A percentile compares a stretch with the other conserved stretches of the same genome.
Evolutionary conservation across 2,113 vertebrate genomes (phyloP).

Genomic region (Indicator maculatus): DNA sequence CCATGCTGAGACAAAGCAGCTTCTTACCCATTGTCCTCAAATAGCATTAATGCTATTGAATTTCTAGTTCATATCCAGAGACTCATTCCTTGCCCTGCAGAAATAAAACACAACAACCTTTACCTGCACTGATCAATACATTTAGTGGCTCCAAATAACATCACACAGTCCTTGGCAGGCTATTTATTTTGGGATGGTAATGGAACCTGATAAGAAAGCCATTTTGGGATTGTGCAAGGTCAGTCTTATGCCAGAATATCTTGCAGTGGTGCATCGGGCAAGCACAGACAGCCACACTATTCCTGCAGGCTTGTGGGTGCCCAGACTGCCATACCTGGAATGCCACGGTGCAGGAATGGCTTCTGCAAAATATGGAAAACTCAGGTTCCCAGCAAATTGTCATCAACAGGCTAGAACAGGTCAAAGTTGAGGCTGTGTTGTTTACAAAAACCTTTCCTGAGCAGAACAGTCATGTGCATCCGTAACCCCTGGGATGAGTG

Average conservation of each 20-base stretch:
- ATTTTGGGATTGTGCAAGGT: slow-evolving; percentile 4
- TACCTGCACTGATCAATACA: background rate
- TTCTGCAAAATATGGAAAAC: background rate
- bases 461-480: background rate
- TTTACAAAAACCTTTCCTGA: background rate
- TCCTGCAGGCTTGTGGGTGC: background rate
- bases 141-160: background rate
- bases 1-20: background rate
- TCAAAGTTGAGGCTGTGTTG: background rate
- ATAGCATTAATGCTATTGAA: background rate
- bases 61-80: background rate
- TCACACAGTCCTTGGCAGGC: background rate
- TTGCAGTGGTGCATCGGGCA: background rate
- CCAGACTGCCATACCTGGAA: background rate
- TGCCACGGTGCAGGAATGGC: background rate
- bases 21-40: background rate
- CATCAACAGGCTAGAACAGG: background rate
- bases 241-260: background rate
- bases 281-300: background rate
- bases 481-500: rapidly evolving
- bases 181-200: background rate
- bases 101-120: rapidly evolving
- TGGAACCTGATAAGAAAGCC: background rate
- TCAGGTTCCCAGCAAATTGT: background rate
- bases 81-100: background rate